Conservation (phyloP, 92 coral and sea anemone species). For the Chrysogorgia sp. region DNA sequence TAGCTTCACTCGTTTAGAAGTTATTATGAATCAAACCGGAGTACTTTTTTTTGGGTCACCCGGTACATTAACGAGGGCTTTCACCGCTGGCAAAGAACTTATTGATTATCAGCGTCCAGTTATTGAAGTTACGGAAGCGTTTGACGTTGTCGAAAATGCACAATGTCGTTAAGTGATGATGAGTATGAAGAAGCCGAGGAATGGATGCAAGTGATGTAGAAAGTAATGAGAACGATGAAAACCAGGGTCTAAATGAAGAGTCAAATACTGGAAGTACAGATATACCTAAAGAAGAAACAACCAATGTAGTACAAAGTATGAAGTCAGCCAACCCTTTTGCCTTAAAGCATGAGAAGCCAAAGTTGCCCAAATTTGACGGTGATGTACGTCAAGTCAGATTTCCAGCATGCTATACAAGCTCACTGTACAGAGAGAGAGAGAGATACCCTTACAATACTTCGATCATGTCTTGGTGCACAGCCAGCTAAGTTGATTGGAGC, state of each 20-base stretch:
- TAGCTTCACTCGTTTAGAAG: too few relatives aligned
- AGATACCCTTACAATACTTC: slow-evolving; percentile 54
- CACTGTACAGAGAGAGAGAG: slow-evolving; percentile 50
- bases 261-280: not conserved
- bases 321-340: slow-evolving; percentile 10
- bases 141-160: slow-evolving; percentile 17
- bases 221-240: slow-evolving; percentile 6
- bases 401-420: slow-evolving; percentile 61
- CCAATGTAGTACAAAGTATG: not conserved
- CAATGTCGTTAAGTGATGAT: slow-evolving; percentile 27
- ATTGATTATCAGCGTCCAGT: slow-evolving; percentile 23
- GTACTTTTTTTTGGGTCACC: too few relatives aligned
- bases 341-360: slow-evolving; percentile 65
- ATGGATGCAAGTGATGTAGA: slow-evolving; percentile 15
- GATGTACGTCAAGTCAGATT: slow-evolving; percentile 61
- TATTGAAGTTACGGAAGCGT: slow-evolving; percentile 18
- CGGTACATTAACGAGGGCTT: slow-evolving; percentile 21
- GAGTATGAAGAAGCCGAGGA: slow-evolving; percentile 26
- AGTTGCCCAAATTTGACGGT: slow-evolving; percentile 57
- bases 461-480: slow-evolving; percentile 54
- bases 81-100: slow-evolving; percentile 14
- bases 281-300: not conserved
- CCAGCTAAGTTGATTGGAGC: slow-evolving; percentile 53
- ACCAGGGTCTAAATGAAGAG: not conserved
- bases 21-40: too few relatives aligned